Evolutionary conservation across 1,140 invertebrate species (phyloP).

Genomic region (Hermatobates lingyangjiaoensis): DNA sequence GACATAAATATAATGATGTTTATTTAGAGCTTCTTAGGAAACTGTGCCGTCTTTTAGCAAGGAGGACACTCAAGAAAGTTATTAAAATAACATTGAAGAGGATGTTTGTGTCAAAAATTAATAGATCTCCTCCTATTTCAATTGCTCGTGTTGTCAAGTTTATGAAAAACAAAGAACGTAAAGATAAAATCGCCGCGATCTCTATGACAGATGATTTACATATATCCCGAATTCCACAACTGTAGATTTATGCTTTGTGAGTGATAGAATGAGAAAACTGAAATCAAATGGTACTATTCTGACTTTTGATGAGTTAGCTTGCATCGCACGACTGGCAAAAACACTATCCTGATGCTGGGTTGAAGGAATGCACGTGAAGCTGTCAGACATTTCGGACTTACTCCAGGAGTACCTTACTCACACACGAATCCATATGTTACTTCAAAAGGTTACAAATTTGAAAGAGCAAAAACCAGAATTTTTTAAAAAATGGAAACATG

Average conservation of each 20-base stretch:
- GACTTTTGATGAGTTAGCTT: slow-evolving; percentile 94
- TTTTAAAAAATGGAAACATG: too few relatives aligned
- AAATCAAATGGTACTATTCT: slow-evolving; percentile 90
- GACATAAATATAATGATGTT: slow-evolving; percentile 93
- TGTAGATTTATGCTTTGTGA: slow-evolving; percentile 80
- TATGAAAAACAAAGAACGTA: slow-evolving; percentile 72
- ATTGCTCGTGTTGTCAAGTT: slow-evolving; percentile 63
- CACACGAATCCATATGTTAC: slow-evolving; percentile 89
- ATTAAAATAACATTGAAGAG: slow-evolving; percentile 87
- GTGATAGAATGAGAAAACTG: slow-evolving; percentile 84
- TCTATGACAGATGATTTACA: slow-evolving; percentile 91
- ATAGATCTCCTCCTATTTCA: slow-evolving; percentile 85
- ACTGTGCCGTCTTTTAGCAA: slow-evolving; percentile 90
- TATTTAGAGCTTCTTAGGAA: slow-evolving; percentile 92
- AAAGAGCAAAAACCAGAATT: too few relatives aligned
- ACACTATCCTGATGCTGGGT: slow-evolving; percentile 89
- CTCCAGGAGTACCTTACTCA: slow-evolving; percentile 92
- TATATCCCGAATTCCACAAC: slow-evolving; percentile 75
- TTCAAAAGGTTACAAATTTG: slow-evolving; percentile 94
- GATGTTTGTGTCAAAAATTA: slow-evolving; percentile 92
- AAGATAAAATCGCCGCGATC: slow-evolving; percentile 76
- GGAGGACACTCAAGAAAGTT: slow-evolving; percentile 87
- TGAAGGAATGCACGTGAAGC: slow-evolving; percentile 81
- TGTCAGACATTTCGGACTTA: slow-evolving; percentile 87
- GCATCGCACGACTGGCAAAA: slow-evolving; percentile 74